phyloP scores from a whole-genome alignment of 2,888 invertebrate species.

The Phymatocera aterrima region DNA sequence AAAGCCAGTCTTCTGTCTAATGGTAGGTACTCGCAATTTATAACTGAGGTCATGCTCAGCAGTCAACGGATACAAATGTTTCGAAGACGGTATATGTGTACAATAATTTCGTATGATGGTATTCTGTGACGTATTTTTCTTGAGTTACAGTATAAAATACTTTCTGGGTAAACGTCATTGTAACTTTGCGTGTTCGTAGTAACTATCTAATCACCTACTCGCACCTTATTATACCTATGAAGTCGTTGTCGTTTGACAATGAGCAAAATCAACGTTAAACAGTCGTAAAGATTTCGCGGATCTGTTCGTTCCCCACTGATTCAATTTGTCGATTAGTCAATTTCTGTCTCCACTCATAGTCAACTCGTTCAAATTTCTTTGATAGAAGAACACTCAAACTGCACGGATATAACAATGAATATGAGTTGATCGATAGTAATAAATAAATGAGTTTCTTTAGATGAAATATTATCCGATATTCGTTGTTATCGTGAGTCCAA shows the following conservation, averaged over 20 bases:
- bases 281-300: neutral
- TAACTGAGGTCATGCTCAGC: slow-evolving; percentile 57
- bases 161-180: slow-evolving; percentile 27
- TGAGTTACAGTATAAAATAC: neutral
- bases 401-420: no score
- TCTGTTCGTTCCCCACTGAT: neutral
- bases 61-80: slow-evolving; percentile 49
- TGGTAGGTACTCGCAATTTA: slow-evolving; percentile 59
- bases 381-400: neutral
- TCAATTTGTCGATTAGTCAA: neutral
- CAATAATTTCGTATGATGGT: slow-evolving; percentile 23
- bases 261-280: neutral
- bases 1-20: slow-evolving; percentile 65
- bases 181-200: neutral
- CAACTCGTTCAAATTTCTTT: neutral
- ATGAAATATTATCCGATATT: no score
- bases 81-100: no score
- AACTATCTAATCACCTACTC: neutral
- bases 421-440: neutral
- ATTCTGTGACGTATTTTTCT: slow-evolving; percentile 20
- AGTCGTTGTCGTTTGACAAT: neutral
- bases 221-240: neutral
- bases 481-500: no score
- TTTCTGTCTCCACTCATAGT: neutral
- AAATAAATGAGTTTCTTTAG: neutral